Evolutionary conservation across 2,888 invertebrate genomes (phyloP).

Genomic region (Metopia argyrocephala): DNA sequence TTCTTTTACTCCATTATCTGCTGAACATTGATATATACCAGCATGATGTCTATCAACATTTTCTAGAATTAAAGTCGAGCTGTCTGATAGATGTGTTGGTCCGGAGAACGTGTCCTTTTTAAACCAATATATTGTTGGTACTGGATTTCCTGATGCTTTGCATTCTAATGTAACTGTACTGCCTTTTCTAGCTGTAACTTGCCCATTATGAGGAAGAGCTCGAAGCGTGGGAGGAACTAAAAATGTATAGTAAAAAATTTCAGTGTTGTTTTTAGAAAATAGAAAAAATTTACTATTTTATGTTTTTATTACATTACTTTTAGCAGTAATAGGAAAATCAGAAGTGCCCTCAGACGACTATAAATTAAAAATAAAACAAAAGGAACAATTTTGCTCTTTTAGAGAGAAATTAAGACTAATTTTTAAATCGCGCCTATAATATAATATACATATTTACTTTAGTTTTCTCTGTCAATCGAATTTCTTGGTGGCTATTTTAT

Average conservation of each 20-base stretch:
- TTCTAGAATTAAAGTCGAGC: conserved; percentile 79
- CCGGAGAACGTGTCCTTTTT: conserved; percentile 80
- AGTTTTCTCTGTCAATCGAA: no score
- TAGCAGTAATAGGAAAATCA: no score
- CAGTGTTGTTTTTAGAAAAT: not conserved
- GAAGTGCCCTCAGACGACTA: no score
- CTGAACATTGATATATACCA: conserved; percentile 80
- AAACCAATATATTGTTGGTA: conserved; percentile 85
- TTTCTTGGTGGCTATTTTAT: no score
- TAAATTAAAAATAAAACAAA: no score
- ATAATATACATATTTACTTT: no score
- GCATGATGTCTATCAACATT: conserved; percentile 80
- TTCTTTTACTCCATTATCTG: conserved; percentile 80
- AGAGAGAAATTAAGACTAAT: no score
- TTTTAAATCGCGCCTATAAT: no score
- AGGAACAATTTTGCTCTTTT: no score
- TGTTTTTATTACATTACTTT: no score
- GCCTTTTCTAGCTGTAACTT: conserved; percentile 84
- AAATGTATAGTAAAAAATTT: conserved; percentile 4
- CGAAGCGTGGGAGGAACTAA: conserved; percentile 84
- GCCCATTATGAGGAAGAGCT: conserved; percentile 83
- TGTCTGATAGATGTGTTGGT: conserved; percentile 79
- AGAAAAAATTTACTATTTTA: no score
- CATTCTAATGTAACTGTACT: conserved; percentile 85
- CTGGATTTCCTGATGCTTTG: conserved; percentile 85